Evolutionary conservation across 2,888 invertebrate genomes (phyloP).

Genomic region (Hirtodrosophila alboralis): DNA sequence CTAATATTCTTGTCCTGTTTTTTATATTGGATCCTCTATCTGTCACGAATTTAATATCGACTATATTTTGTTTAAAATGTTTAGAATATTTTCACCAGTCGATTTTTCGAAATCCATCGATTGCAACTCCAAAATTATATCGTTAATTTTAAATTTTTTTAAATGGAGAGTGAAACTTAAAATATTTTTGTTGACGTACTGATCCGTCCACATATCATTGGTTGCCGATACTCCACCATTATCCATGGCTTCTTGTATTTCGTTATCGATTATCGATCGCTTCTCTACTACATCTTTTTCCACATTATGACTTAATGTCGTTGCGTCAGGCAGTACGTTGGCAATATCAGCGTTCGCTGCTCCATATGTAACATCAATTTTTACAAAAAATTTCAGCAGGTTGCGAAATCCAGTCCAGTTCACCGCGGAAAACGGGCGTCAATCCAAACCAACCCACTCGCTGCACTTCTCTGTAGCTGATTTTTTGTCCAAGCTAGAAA

Average conservation of each 20-base stretch:
- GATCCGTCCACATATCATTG: conserved; percentile 47
- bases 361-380: conserved; percentile 43
- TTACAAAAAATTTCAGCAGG: conserved; percentile 37
- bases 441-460: conserved; percentile 28
- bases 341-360: conserved; percentile 30
- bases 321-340: conserved; percentile 34
- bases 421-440: conserved; percentile 29
- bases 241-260: no score
- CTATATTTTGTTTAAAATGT: no score
- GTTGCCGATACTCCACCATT: conserved; percentile 29
- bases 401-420: conserved; percentile 32
- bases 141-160: conserved; percentile 16
- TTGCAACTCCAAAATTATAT: no score
- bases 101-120: no score
- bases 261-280: no score
- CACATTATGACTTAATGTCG: conserved; percentile 30
- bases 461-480: conserved; percentile 9
- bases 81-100: no score
- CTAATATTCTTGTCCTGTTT: background rate
- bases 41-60: no score
- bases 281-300: no score
- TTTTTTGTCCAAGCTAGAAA: conserved; percentile 19
- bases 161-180: conserved; percentile 28
- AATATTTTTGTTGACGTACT: conserved; percentile 30
- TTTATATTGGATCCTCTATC: background rate